Base-by-base conservation (phyloP, 2,113 vertebrate species). In the Festucalex cinctus region DNA sequence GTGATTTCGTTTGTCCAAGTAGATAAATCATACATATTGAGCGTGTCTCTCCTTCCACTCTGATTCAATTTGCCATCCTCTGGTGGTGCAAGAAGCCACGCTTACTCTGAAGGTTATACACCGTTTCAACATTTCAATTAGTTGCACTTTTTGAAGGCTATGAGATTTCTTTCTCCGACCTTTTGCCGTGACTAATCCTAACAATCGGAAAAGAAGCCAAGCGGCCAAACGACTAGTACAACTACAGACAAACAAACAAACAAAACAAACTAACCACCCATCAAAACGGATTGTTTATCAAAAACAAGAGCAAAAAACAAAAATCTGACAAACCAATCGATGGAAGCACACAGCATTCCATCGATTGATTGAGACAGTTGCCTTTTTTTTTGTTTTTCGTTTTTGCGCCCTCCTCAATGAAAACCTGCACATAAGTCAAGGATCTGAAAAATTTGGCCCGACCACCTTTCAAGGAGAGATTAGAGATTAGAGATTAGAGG, bases 1-100 rank as follows among this genome's bases (percentile, higher is more conserved):
- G 79, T 94, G 91, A 93, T 93, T 94, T 93, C 83, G 89, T 93
- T 90, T 93, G 91, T 92, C 91, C 91, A 91, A 92, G 87, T 81
- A 94, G 90, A 92, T 92, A 94, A 93, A 92, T 95, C 86, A 90
- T 91, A 90, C 71, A 77, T 91, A 89, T 87, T 92, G 91, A 93
- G 81, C 87, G 90, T 90, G 86, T 92, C 81, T 92, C 81, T 92
- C 85, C 83, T 22, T 20, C 48, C 20, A 8, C 48, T 20, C 63
- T 93, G 77, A 94, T 93, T 95, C 90, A 90, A 95, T 95, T 95
- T 94, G 68, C 73, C 17, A 19, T 16, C 43, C 43, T 46, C 43
- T 6, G 48, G 48, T 49, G 48, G 48, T 88, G 70, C 64, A 84
- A 90, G 83, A 90, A 85, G 39, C 43, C 72, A 73, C 75, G 61